Conservation (phyloP, 2,888 invertebrate genomes). For the Coleophora deauratella region DNA sequence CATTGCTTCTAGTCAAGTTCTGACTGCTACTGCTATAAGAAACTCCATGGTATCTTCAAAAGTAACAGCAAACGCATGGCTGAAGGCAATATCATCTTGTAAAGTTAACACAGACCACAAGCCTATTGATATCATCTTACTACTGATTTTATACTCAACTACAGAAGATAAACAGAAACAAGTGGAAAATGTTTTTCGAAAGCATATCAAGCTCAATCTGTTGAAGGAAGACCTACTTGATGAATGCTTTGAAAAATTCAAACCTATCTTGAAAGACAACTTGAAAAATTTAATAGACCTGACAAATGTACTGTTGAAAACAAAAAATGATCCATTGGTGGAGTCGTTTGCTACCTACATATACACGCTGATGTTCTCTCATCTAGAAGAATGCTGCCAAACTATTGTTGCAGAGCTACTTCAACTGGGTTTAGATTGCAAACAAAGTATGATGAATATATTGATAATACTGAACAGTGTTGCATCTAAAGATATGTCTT, state of each 20-base stretch:
- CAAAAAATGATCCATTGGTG: conserved; percentile 59
- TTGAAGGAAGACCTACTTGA: conserved; percentile 74
- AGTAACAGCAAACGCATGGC: conserved; percentile 70
- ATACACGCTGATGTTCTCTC: conserved; percentile 67
- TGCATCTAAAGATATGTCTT: conserved; percentile 46
- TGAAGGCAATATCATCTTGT: conserved; percentile 70
- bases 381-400: conserved; percentile 50
- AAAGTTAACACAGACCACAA: conserved; percentile 70
- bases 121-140: conserved; percentile 79
- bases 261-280: conserved; percentile 70
- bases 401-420: conserved; percentile 56
- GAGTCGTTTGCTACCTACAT: conserved; percentile 75
- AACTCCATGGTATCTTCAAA: conserved; percentile 73
- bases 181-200: conserved; percentile 76
- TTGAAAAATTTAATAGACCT: conserved; percentile 72
- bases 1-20: conserved; percentile 71
- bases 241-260: conserved; percentile 70
- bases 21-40: conserved; percentile 74
- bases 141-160: conserved; percentile 77
- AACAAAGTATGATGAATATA: conserved; percentile 49
- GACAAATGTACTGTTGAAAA: conserved; percentile 70
- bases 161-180: conserved; percentile 74
- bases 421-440: conserved; percentile 49
- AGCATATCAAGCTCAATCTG: conserved; percentile 75
- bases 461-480: conserved; percentile 54